Evolutionary conservation across 1,140 invertebrate species (phyloP).

Genomic region (Holotrichia oblita): DNA sequence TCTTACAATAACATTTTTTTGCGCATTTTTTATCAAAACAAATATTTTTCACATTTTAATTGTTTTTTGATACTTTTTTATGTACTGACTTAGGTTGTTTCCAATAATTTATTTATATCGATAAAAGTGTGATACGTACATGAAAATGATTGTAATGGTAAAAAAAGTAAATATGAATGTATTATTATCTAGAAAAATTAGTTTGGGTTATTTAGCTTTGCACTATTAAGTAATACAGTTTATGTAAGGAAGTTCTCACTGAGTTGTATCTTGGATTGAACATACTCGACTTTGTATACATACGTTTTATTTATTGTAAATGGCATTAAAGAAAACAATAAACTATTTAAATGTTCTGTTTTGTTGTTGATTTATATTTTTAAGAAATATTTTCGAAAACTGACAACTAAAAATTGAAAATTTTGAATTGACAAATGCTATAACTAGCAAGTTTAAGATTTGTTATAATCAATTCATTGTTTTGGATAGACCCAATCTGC

Average conservation of each 20-base stretch:
- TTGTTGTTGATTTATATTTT: no score
- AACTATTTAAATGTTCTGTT: no score
- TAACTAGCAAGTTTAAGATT: no score
- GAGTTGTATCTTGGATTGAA: constrained; percentile 13
- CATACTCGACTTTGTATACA: constrained; percentile 4
- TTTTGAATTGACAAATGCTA: no score
- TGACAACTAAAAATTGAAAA: no score
- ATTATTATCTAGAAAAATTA: no score
- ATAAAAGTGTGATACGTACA: neutral
- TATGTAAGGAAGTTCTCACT: neutral
- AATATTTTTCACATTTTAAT: neutral
- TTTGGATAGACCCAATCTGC: no score
- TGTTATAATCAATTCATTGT: no score
- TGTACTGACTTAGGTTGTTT: constrained; percentile 5
- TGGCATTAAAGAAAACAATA: no score
- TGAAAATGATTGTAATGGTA: neutral
- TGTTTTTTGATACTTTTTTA: constrained; percentile 27
- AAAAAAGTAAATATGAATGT: neutral
- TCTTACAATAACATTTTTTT: neutral
- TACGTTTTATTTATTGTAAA: no score
- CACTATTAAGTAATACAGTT: neutral
- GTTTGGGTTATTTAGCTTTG: neutral
- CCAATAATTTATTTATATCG: neutral
- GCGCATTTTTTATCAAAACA: neutral
- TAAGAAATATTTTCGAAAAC: no score